Percentiles rank a stretch among this genome's conserved stretches.
phyloP scores from a whole-genome alignment of 92 coral and sea anemone species.

The Paragorgia papillata region DNA sequence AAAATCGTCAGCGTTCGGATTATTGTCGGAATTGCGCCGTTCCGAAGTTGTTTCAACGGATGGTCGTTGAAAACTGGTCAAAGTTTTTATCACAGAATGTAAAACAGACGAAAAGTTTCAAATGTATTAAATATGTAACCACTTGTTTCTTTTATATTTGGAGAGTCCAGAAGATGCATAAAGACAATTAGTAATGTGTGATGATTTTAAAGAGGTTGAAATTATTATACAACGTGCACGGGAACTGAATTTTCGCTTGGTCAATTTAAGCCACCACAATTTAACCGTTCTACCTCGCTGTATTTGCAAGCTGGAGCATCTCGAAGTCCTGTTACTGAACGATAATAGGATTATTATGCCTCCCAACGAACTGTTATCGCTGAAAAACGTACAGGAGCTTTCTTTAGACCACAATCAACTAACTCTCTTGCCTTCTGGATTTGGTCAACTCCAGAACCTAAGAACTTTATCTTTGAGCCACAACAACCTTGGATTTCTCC shows the following conservation, averaged over 20 bases:
- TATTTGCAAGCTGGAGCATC: conserved; percentile 67
- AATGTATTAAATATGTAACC: too few species aligned
- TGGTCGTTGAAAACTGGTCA: too few species aligned
- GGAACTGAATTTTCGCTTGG: conserved; percentile 45
- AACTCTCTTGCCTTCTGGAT: conserved; percentile 90
- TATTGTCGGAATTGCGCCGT: background rate
- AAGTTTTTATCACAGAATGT: too few species aligned
- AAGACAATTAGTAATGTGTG: conserved; percentile 65
- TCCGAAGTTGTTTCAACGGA: background rate
- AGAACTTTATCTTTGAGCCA: conserved; percentile 80
- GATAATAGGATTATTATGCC: conserved; percentile 96
- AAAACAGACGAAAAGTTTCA: too few species aligned
- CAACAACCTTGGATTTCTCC: conserved; percentile 84
- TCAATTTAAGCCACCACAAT: conserved; percentile 88
- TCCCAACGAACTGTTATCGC: conserved; percentile 78
- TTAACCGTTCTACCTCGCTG: conserved; percentile 86
- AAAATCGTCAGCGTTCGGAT: background rate
- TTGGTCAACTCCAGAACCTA: conserved; percentile 78
- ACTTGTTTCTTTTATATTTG: background rate
- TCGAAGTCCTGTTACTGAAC: conserved; percentile 73
- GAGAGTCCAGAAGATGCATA: background rate
- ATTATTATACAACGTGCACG: conserved; percentile 67
- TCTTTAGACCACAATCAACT: conserved; percentile 89
- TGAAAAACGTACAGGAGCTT: conserved; percentile 75
- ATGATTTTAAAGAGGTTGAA: conserved; percentile 83